Base-by-base conservation (phyloP, 2,888 invertebrate species). In the Cheilosia scutellata region DNA sequence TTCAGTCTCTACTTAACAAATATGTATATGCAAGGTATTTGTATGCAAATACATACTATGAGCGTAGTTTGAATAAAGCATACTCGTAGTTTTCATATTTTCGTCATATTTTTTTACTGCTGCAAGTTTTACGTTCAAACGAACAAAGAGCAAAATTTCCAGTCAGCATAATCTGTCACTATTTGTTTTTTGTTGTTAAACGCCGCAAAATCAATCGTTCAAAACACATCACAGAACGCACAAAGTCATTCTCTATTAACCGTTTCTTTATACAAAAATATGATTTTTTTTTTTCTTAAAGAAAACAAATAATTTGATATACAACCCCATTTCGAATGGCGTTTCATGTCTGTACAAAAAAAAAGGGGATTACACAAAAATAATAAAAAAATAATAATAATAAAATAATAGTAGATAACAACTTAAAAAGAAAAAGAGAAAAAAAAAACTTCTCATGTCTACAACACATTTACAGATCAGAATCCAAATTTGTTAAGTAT, bases 241-340 rank as follows among this genome's bases (percentile, higher is more conserved):
- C 42, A 40, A 55, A 53, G 25, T 29, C 31, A 9, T 44, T 63
- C 11, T 42, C 37, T 57, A 20, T 33, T 65, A 31, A 49, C 16
- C 20, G 33, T 66, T 20, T 60, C 47, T 44, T 31, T 68, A 84
- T 84, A 84, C 53, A 84, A 84, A 84, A 84, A 80, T 84, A 84
- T 53, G 53, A 62, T 55, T 66, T 27, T 27, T 58, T 77, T 62
- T 71, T 79, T 66, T 70, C 47, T 79, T 65, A 31, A 42, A 53
- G 66, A 55, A 66, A 74, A 68, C 42, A 68, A 49, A 60, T 42
- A 20, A 47, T 27, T 60, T 29, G 49, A 78, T 62, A 42, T 31
- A 84, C 65, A 80, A 86, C 86, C 86, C 86, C 82, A 86, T 86
- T 82, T 86, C 76, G 80, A 86, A 86, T 86, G 80, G 86, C 80